A percentile compares a stretch with the other conserved stretches of the same genome.
These are phyloP conservation scores for Megalurothrips usitatus DNA, from an alignment of 2,888 invertebrate genomes.

Conservation along the genomic window DNA sequence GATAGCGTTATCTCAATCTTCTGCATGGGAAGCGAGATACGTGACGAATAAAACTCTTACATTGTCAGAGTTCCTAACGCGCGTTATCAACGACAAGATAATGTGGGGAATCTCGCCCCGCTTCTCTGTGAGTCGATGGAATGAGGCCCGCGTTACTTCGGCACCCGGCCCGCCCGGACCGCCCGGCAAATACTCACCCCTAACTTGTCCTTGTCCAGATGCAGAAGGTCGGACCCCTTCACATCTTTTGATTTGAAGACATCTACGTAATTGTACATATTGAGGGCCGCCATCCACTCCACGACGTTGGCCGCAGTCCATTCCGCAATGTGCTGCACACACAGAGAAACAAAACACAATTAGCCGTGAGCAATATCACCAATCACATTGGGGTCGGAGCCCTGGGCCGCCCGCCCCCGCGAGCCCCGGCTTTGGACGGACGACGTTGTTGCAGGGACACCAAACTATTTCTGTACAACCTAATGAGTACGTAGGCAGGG, in stretches of 20 bases:
- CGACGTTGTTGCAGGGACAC: no score
- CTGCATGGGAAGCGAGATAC: background rate
- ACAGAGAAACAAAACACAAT: constrained; percentile 37
- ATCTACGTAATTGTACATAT: constrained; percentile 66
- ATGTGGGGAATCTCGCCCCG: background rate
- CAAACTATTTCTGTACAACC: no score
- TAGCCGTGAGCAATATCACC: background rate
- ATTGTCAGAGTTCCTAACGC: constrained; percentile 2
- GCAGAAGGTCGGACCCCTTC: constrained; percentile 61
- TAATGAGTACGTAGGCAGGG: no score
- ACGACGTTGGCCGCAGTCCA: constrained; percentile 67
- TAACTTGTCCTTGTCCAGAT: constrained; percentile 62
- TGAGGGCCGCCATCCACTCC: constrained; percentile 71
- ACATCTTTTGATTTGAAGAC: constrained; percentile 66
- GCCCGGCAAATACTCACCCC: constrained; percentile 51
- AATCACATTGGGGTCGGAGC: no score
- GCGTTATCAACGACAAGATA: background rate
- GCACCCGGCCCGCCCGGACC: background rate
- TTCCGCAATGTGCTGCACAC: constrained; percentile 60
- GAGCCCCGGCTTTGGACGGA: no score
- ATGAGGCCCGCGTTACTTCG: no score
- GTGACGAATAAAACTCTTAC: background rate
- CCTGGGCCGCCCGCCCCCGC: no score
- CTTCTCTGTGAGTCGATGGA: background rate
- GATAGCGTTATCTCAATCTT: constrained; percentile 3